A percentile compares a stretch with the other conserved stretches of the same genome.
These are phyloP conservation scores for Bactericera cockerelli DNA, from an alignment of 1,140 invertebrate species.

Conservation along the genomic window DNA sequence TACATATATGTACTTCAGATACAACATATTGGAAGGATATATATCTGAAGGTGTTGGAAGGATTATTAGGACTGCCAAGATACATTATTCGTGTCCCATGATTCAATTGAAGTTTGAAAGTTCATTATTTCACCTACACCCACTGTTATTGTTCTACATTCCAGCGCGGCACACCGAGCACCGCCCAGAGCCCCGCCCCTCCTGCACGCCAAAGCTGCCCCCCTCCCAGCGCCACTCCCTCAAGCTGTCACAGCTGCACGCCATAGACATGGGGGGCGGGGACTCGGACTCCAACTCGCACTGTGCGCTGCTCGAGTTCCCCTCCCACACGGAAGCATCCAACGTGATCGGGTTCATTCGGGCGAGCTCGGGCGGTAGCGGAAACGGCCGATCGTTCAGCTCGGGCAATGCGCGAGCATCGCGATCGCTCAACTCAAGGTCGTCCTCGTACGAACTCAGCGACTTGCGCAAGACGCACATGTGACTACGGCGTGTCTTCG, in stretches of 20 bases:
- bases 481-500: constrained; percentile 20
- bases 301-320: constrained; percentile 35
- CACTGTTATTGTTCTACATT: too few species aligned
- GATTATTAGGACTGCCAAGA: too few species aligned
- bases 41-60: too few species aligned
- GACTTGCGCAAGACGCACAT: constrained; percentile 13
- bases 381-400: neutral
- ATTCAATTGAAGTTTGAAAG: too few species aligned
- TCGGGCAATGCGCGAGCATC: too few species aligned
- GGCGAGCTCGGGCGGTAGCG: constrained; percentile 6
- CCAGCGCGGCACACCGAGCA: constrained; percentile 8
- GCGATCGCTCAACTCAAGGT: neutral
- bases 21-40: too few species aligned
- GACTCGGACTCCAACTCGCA: constrained; percentile 48
- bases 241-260: constrained; percentile 11
- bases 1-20: too few species aligned
- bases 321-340: neutral
- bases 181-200: constrained; percentile 4
- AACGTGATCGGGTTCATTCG: constrained; percentile 12
- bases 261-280: constrained; percentile 35
- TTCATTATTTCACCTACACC: too few species aligned
- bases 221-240: constrained; percentile 13
- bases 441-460: neutral
- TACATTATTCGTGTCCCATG: too few species aligned
- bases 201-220: neutral